Percentiles rank a stretch among this genome's conserved stretches.
These are phyloP conservation scores for Drosophila ercepeae DNA, from an alignment of 1,140 invertebrate genomes.

Conservation along the genomic window DNA sequence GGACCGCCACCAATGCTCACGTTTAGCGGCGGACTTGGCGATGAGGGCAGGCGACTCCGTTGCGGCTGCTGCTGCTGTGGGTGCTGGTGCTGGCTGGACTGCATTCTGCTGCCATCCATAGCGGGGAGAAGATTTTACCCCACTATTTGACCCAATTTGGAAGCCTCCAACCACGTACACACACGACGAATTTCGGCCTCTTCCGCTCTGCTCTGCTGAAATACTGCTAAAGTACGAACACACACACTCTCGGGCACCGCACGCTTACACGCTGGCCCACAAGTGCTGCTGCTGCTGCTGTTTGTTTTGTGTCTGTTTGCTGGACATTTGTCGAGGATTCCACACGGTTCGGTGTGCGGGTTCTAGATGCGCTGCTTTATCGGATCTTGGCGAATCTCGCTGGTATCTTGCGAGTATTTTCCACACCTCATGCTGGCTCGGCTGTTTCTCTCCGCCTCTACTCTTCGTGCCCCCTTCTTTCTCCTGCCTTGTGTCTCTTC, in stretches of 20 bases:
- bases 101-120: conserved; percentile 39
- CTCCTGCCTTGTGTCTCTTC: conserved; percentile 15
- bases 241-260: conserved; percentile 14
- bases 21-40: conserved; percentile 54
- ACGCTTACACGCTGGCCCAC: conserved; percentile 28
- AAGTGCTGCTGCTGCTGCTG: conserved; percentile 23
- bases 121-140: conserved; percentile 4
- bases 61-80: conserved; percentile 41
- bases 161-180: conserved; percentile 46
- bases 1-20: conserved; percentile 60
- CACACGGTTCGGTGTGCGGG: conserved; percentile 1
- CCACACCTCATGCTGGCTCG: conserved; percentile 39
- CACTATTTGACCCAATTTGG: conserved; percentile 62
- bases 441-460: conserved; percentile 19
- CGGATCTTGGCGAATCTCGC: conserved; percentile 15
- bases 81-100: conserved; percentile 42
- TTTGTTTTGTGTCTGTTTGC: conserved; percentile 38
- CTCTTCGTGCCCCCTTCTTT: background rate
- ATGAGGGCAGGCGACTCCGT: conserved; percentile 50
- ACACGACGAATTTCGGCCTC: conserved; percentile 39
- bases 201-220: conserved; percentile 16
- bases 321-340: conserved; percentile 16
- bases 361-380: conserved; percentile 18
- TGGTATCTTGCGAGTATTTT: conserved; percentile 28
- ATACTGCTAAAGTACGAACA: background rate